phyloP scores from a whole-genome alignment of 2,113 vertebrate genomes.

The Australoheros scitulus region DNA sequence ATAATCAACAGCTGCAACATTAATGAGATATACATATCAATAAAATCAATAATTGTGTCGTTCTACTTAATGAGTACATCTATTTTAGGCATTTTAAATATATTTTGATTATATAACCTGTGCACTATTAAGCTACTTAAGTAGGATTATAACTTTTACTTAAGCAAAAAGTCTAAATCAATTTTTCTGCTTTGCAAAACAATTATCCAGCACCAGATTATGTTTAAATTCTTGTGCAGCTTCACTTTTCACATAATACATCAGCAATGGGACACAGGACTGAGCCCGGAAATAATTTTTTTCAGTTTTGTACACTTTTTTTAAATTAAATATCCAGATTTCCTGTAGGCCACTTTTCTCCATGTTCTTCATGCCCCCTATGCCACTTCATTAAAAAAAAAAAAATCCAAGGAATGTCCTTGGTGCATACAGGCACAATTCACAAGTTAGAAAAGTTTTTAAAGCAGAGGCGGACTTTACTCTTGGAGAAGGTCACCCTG shows the following conservation, averaged over 20 bases:
- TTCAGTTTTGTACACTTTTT: background rate
- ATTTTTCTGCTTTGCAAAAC: background rate
- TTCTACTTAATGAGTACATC: background rate
- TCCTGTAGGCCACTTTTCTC: background rate
- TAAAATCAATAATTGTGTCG: background rate
- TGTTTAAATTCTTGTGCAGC: background rate
- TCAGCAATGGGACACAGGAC: background rate
- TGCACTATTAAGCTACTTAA: slow-evolving; percentile 3
- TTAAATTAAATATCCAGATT: background rate
- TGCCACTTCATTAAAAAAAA: background rate
- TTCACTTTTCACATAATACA: background rate
- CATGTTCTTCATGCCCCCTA: background rate
- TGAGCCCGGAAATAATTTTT: background rate
- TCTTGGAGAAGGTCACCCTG: background rate
- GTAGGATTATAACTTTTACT: background rate
- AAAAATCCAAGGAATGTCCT: background rate
- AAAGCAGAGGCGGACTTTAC: background rate
- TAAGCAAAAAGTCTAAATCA: background rate
- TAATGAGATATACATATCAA: background rate
- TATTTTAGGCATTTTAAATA: background rate
- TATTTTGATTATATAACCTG: background rate
- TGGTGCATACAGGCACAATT: background rate
- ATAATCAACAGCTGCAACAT: background rate
- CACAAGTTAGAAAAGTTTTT: background rate
- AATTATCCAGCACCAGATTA: background rate